Base-by-base conservation (phyloP, 2,888 invertebrate genomes). In the Temnothorax ravouxi region DNA sequence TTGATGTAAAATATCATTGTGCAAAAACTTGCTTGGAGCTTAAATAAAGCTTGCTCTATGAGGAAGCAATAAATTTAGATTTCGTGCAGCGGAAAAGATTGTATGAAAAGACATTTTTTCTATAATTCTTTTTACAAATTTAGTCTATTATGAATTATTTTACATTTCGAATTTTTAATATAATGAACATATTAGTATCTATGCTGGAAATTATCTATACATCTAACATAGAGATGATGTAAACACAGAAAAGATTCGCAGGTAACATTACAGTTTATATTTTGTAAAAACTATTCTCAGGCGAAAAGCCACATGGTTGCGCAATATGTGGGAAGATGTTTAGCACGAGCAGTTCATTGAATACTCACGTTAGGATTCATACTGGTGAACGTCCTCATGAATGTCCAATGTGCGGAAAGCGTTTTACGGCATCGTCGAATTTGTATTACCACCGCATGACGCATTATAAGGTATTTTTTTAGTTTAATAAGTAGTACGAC, bases 381-480 rank as follows among this genome's bases (percentile, higher is more conserved):
- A 97, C 97, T 67, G 97, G 97, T 15, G 97, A 97, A 93, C 97
- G 97, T 88, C 97, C 97, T 0, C 97, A 97, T 93, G 96, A 96
- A 91, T 97, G 97, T 93, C 96, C 96, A 0, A 96, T 97, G 75
- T 97, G 97, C 91, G 97, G 97, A 0, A 97, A 97, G 93, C 95
- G 97, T 83, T 97, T 97, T 93, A 97, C 97, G 0, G 97, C 97
- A 61, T 97, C 97, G 87, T 97, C 97, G 13, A 97, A 97, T 93
- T 95, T 97, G 21, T 97, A 97, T 94, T 97, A 97, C 92, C 97
- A 97, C 93, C 96, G 97, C 72, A 97, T 97, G 97, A 97, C 97
- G 0, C 97, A 97, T 91, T 97, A 96, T 44, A 97, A 97, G 96
- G 97, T 97, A 74, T 85, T n/a, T 54, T 21, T 21, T 21, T 15